Evolutionary conservation across 2,797 vertebrate genomes (phyloP).

Genomic region (Thamnophis elegans): DNA sequence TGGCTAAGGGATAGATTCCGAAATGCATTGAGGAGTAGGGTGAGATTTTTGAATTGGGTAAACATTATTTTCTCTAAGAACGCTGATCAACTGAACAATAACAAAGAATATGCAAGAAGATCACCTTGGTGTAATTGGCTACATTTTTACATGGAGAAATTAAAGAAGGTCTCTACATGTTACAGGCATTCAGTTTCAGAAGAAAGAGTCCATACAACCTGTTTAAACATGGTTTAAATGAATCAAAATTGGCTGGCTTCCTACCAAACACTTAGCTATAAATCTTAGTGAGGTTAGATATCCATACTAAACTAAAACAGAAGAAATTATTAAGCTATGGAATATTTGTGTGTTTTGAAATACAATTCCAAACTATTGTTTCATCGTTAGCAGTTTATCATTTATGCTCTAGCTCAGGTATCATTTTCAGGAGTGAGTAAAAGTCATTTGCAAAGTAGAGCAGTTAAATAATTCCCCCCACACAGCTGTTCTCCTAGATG

Average conservation of each 20-base stretch:
- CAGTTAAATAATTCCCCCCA: not conserved
- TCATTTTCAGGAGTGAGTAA: slow-evolving; percentile 7
- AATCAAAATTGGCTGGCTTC: not conserved
- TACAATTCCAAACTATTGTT: not conserved
- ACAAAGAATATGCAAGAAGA: not conserved
- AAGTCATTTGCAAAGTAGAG: slow-evolving; percentile 1
- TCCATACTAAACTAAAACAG: not conserved
- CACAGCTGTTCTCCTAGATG: not conserved
- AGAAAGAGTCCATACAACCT: not conserved
- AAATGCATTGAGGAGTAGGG: not conserved
- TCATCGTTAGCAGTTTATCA: not conserved
- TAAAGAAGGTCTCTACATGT: not conserved
- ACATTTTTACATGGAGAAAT: not conserved
- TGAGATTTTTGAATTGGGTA: not conserved
- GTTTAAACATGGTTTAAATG: not conserved
- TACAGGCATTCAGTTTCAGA: not conserved
- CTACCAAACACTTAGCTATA: not conserved
- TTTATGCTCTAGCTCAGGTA: not conserved
- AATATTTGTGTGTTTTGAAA: not conserved
- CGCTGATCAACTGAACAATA: not conserved
- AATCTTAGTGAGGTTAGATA: not conserved
- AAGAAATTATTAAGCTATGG: not conserved
- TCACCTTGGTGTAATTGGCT: not conserved
- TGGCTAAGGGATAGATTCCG: not conserved
- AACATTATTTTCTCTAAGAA: not conserved